These are phyloP conservation scores for Punctoribates punctum DNA, from an alignment of 2,888 invertebrate genomes.

Conservation along the genomic window DNA sequence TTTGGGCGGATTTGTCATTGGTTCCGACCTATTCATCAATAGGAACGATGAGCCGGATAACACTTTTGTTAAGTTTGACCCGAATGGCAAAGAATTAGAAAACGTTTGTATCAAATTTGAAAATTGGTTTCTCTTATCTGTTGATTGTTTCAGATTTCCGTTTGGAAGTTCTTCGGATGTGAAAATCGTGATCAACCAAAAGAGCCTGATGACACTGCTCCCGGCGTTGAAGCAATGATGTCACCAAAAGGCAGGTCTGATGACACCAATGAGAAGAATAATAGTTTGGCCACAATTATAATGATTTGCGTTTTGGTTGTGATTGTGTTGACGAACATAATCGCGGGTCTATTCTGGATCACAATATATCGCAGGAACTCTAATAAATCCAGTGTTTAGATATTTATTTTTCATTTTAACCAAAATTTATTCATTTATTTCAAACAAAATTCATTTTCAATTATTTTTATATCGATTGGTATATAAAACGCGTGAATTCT, in stretches of 20 bases:
- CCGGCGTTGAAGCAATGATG: neutral
- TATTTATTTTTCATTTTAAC: too few relatives aligned
- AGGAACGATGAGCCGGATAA: neutral
- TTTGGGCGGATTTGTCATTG: neutral
- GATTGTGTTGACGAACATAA: neutral
- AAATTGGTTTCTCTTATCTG: neutral
- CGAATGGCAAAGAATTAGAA: neutral
- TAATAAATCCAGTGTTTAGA: too few relatives aligned
- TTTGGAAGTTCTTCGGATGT: slow-evolving; percentile 10
- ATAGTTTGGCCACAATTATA: neutral
- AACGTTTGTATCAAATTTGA: neutral
- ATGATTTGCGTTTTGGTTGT: neutral
- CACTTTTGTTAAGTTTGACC: neutral
- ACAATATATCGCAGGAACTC: too few relatives aligned
- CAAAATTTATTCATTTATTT: too few relatives aligned
- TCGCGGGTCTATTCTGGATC: neutral
- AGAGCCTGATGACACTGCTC: neutral
- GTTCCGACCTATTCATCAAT: neutral
- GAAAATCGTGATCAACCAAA: neutral
- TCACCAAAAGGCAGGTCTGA: neutral
- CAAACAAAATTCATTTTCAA: too few relatives aligned
- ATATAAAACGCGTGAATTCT: too few relatives aligned
- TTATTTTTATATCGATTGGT: too few relatives aligned
- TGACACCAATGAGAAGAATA: neutral
- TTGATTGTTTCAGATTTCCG: neutral